Base-by-base conservation (phyloP, 1,140 invertebrate species). In the Amphibalanus amphitrite region DNA sequence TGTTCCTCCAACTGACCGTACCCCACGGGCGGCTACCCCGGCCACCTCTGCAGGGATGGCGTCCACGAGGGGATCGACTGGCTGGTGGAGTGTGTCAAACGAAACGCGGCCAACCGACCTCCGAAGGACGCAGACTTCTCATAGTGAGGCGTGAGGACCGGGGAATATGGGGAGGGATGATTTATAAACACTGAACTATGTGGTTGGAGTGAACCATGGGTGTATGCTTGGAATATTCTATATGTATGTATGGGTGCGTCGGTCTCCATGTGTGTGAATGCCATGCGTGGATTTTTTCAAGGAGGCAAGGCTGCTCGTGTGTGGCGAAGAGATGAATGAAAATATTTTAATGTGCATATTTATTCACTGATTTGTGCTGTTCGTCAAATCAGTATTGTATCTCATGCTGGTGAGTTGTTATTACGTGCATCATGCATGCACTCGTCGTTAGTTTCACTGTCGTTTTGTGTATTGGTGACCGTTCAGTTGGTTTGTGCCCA, bases 41-140 rank as follows among this genome's bases (percentile, higher is more conserved):
- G 38, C 17, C 38, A 8, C 38, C 38, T 38, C 6, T 38, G 38
- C 81, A 93, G 93, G 26, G 93, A 96, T 79, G 95, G 95, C 67
- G 88, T 98, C 26, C 88, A 94, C 79, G 94, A 97, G 83, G 93
- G 94, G 30, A 96, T 98, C 76, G 85, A 89, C 76, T 98, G 94
- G 95, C 81, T 97, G 3, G 91, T 94, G 25, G 91, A 97, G 77
- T 93, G 92, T 78, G 90, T 97, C 29, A 95, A 95, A 82, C 78
- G 92, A 76, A 97, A 98, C 82, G 88, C 84, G 72, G 84, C 89
- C 72, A 81, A 91, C 69, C 83, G 93, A 74, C 93, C 93, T 13
- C 91, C 95, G 67, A 85, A 88, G 77, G 91, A 90, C 81, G 87
- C 89, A 76, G 89, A 92, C 74, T 6, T 6, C 20, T n/a, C 64